Evolutionary conservation across 64 coral and sea anemone genomes (phyloP), one percentile per base, ranked within the genome.

Genomic region (Pocillopora verrucosa): DNA sequence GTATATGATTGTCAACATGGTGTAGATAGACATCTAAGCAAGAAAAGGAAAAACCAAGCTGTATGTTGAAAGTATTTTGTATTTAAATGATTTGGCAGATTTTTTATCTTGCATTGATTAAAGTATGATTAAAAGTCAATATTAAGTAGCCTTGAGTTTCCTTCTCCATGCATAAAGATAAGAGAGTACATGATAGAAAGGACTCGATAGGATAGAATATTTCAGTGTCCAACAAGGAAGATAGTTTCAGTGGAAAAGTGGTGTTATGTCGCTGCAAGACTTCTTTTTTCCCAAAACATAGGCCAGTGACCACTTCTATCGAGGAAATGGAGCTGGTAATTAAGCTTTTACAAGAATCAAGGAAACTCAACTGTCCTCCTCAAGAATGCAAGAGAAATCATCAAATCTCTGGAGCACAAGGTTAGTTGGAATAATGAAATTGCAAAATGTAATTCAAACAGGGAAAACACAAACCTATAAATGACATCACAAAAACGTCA

Each of bases 261-360:
- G 30, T 30, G 30, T 30, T 30, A 30, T 30, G 30, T 30, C 30
- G 0, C 30, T 30, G 30, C 30, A 30, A 30, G 30, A 30, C 30
- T 30, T 30, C 30, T 59, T 81, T 81, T 81, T 22, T 41, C 56
- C 30, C 2, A 36, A 10, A 63, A 17, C 69, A 15, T 69, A 80
- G 88, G 41, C 9, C 13, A 61, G 61, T 79, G 88, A 89, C 88
- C 76, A 89, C 63, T 36, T 65, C 64, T 89, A 80, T 80, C 59
- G 36, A 65, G 58, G 80, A 80, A 89, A 89, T 19, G 87, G 87
- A 3, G 34, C 88, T 67, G 63, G 70, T 30, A n/a, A n/a, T n/a
- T n/a, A 89, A 89, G 34, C 76, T 89, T 34, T 60, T 89, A 36
- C 76, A 89, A 79, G 87, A 80, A 1, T 89, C 87, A 68, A 89